phyloP scores from a whole-genome alignment of 2,888 invertebrate genomes.

The Caenorhabditis auriculariae region DNA sequence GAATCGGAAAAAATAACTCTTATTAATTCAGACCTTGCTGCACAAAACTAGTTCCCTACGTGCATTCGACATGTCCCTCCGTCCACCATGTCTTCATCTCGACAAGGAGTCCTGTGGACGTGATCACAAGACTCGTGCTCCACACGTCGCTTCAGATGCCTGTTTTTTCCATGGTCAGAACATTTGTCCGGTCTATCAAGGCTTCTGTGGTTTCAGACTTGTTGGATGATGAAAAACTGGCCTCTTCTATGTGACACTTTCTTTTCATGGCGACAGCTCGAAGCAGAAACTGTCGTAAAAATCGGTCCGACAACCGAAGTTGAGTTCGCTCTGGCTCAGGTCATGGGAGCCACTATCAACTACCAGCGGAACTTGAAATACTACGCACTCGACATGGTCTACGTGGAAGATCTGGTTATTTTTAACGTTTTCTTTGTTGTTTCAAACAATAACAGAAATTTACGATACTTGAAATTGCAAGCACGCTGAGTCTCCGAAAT shows the following conservation, averaged over 20 bases:
- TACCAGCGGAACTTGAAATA: constrained; percentile 22
- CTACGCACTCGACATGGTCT: constrained; percentile 18
- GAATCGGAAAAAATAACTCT: neutral
- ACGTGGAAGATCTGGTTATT: constrained; percentile 32
- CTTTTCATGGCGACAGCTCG: constrained; percentile 22
- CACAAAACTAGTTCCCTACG: constrained; percentile 28
- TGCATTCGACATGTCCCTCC: constrained; percentile 20
- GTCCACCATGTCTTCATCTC: constrained; percentile 31
- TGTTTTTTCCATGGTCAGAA: constrained; percentile 11
- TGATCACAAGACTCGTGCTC: constrained; percentile 17
- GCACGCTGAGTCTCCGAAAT: too few relatives aligned
- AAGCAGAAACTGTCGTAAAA: constrained; percentile 19
- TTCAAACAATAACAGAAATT: neutral
- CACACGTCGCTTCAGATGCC: constrained; percentile 11
- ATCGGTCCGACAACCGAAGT: constrained; percentile 20
- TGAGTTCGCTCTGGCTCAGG: constrained; percentile 29
- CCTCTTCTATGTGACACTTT: constrained; percentile 5
- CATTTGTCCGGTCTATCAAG: neutral
- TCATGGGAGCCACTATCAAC: constrained; percentile 22
- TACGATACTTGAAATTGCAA: neutral
- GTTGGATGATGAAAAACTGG: constrained; percentile 5
- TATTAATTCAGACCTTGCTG: constrained; percentile 13
- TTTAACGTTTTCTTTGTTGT: neutral
- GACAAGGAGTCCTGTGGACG: constrained; percentile 14
- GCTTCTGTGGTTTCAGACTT: constrained; percentile 7